Conservation (phyloP, 2,888 invertebrate species). For the Eupithecia insigniata region DNA sequence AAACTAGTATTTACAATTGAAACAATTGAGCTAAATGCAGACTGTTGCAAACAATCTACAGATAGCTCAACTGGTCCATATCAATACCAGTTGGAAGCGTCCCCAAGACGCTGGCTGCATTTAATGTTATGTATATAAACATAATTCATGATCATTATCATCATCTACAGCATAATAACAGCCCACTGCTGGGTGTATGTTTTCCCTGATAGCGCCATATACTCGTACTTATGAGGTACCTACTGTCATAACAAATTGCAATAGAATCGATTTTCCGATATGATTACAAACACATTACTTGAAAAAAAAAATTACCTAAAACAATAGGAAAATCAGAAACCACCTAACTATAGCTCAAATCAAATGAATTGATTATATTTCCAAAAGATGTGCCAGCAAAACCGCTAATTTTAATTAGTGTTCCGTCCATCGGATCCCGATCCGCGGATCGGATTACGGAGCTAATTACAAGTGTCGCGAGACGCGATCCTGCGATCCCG, state of each 20-base stretch:
- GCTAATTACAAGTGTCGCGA: conserved; percentile 78
- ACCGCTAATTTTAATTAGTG: conserved; percentile 49
- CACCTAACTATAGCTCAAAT: neutral
- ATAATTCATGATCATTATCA: neutral
- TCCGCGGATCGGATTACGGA: conserved; percentile 71
- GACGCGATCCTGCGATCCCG: conserved; percentile 46
- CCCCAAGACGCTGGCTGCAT: too few species aligned
- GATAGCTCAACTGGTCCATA: too few species aligned
- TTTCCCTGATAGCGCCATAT: neutral
- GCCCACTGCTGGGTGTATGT: neutral
- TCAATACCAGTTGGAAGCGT: too few species aligned
- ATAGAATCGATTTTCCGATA: neutral
- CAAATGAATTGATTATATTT: conserved; percentile 16
- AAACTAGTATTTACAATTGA: too few species aligned
- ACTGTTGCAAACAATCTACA: too few species aligned
- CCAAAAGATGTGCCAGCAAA: conserved; percentile 27
- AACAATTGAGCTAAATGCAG: too few species aligned
- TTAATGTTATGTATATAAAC: too few species aligned
- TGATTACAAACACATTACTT: neutral
- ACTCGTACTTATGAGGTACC: too few species aligned
- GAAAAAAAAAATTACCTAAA: neutral
- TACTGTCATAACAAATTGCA: neutral
- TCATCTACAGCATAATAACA: neutral
- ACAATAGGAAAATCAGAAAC: neutral
- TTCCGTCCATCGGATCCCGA: conserved; percentile 42